phyloP scores from a whole-genome alignment of 2,797 vertebrate species.

The Cirrhinus molitorella region DNA sequence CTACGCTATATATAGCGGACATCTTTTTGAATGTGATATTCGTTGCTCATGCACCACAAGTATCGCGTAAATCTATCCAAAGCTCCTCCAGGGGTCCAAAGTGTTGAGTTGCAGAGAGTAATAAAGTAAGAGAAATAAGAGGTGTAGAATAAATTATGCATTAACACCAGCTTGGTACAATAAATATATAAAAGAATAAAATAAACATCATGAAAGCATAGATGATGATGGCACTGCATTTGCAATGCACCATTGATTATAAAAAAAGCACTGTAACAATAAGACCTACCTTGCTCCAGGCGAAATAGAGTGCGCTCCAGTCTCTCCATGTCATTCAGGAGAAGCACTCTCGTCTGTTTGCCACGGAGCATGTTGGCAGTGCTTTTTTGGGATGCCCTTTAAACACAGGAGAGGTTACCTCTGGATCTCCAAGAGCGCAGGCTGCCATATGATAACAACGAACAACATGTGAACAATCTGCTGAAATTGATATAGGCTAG shows the following conservation, averaged over 20 bases:
- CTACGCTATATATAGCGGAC: conserved; percentile 15
- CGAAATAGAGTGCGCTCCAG: conserved; percentile 91
- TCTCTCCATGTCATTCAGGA: conserved; percentile 90
- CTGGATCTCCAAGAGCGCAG: conserved; percentile 55
- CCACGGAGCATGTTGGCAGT: conserved; percentile 80
- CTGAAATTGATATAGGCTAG: not conserved
- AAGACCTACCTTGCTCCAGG: conserved; percentile 89
- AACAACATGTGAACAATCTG: conserved; percentile 39
- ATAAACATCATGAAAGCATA: not conserved
- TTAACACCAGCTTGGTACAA: not conserved
- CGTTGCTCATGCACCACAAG: not conserved
- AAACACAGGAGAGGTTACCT: conserved; percentile 58
- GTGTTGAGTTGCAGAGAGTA: conserved; percentile 16
- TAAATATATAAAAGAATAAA: not conserved
- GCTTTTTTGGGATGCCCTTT: conserved; percentile 66
- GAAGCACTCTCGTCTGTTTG: conserved; percentile 88
- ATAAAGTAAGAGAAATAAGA: not conserved
- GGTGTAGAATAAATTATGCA: not conserved
- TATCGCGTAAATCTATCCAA: conserved; percentile 31
- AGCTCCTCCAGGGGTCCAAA: not conserved
- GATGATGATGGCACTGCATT: not conserved
- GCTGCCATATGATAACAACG: conserved; percentile 36
- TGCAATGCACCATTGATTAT: not conserved
- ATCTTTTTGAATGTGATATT: conserved; percentile 31
- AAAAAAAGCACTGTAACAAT: not conserved